phyloP scores from a whole-genome alignment of 2,113 vertebrate species.

The Oenanthe oenanthe region DNA sequence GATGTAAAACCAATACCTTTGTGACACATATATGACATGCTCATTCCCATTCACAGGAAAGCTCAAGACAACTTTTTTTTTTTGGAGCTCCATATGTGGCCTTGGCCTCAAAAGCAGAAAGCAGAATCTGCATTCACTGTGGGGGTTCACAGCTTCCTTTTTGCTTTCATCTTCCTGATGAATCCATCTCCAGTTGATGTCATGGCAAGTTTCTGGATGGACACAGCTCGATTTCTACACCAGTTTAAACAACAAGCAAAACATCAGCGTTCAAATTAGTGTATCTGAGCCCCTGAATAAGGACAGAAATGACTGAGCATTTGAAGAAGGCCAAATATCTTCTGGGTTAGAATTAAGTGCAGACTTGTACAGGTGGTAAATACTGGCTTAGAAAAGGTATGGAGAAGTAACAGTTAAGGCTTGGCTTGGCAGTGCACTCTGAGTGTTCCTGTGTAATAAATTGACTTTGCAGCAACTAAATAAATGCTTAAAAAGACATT shows the following conservation, averaged over 20 bases:
- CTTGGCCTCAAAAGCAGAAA: neutral
- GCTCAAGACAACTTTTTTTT: neutral
- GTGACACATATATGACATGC: neutral
- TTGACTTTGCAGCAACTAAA: neutral
- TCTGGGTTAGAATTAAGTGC: neutral
- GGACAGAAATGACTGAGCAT: neutral
- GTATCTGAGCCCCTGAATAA: neutral
- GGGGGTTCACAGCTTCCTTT: neutral
- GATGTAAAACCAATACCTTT: neutral
- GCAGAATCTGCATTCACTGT: fast-evolving
- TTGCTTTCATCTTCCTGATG: neutral
- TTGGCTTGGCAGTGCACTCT: neutral
- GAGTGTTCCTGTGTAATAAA: neutral
- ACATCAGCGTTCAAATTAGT: neutral
- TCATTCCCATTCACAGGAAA: neutral
- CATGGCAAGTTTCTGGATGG: neutral
- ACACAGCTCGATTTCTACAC: neutral
- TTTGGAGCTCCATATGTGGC: neutral
- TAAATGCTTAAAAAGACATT: neutral
- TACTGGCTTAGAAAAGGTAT: neutral
- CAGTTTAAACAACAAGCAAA: neutral
- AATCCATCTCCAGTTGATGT: neutral
- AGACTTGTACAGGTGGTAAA: neutral
- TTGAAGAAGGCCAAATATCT: neutral
- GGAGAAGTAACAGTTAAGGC: neutral